These are phyloP conservation scores for Dioctria linearis DNA, from an alignment of 2,888 invertebrate species.

Conservation along the genomic window DNA sequence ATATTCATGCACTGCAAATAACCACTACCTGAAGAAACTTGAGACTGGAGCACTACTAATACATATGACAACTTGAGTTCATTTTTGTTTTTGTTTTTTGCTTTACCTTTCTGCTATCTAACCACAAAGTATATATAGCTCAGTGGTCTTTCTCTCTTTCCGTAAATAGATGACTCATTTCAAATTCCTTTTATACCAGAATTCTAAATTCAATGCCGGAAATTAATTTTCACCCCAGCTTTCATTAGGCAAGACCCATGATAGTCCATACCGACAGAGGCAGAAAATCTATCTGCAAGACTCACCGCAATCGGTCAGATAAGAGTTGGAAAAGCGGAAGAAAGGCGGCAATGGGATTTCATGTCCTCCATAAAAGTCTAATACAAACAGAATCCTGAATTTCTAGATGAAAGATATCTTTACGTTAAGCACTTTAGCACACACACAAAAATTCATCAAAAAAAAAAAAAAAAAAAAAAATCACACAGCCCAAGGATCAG, in stretches of 20 bases:
- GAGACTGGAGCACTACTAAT: conserved; percentile 3
- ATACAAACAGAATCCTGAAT: conserved; percentile 35
- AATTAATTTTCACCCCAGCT: conserved; percentile 57
- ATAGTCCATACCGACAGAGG: not conserved
- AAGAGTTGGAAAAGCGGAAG: conserved; percentile 43
- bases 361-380: conserved; percentile 4
- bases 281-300: not conserved
- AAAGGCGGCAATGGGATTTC: conserved; percentile 20
- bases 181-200: conserved; percentile 55
- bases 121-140: conserved; percentile 21
- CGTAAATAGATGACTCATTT: conserved; percentile 55
- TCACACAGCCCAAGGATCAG: not conserved
- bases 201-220: conserved; percentile 59
- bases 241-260: not conserved
- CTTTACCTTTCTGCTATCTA: not conserved
- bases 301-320: conserved; percentile 40
- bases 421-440: conserved; percentile 35
- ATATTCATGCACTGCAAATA: not conserved
- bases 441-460: conserved; percentile 51
- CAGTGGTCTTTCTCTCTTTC: conserved; percentile 10
- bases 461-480: too few relatives aligned
- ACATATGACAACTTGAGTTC: not conserved
- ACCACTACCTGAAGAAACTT: not conserved
- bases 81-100: not conserved
- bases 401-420: conserved; percentile 32